phyloP scores from a whole-genome alignment of 1,140 invertebrate species.

The Philaenus spumarius region DNA sequence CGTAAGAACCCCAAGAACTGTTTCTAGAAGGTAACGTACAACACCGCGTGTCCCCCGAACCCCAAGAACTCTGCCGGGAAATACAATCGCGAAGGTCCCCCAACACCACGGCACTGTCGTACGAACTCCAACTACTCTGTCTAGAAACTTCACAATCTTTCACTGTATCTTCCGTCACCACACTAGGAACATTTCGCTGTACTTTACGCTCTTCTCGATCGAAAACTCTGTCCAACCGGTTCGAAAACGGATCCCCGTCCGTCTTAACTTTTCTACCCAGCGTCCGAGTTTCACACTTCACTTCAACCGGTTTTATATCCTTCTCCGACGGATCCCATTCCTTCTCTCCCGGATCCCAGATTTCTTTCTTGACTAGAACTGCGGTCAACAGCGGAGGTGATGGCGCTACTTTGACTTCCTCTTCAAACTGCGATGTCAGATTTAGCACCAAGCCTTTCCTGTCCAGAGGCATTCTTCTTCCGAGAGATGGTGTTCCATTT shows the following conservation, averaged over 20 bases:
- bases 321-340: neutral
- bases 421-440: conserved; percentile 52
- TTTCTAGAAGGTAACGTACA: conserved; percentile 53
- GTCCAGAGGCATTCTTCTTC: conserved; percentile 33
- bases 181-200: conserved; percentile 26
- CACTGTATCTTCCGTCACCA: conserved; percentile 13
- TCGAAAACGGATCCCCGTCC: conserved; percentile 46
- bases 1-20: conserved; percentile 68
- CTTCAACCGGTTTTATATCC: neutral
- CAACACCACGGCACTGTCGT: conserved; percentile 64
- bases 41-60: conserved; percentile 54
- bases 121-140: conserved; percentile 62
- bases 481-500: conserved; percentile 35
- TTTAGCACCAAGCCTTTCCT: conserved; percentile 56
- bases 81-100: conserved; percentile 47
- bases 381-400: conserved; percentile 39
- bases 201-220: conserved; percentile 61
- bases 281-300: conserved; percentile 33
- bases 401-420: conserved; percentile 40
- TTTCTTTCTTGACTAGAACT: conserved; percentile 47
- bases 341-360: conserved; percentile 47
- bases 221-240: conserved; percentile 61
- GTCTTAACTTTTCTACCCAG: conserved; percentile 1
- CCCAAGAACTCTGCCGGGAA: conserved; percentile 78
- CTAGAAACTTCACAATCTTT: conserved; percentile 15